Base-by-base conservation (phyloP, 2,113 vertebrate species). In the Thamnaconus septentrionalis region DNA sequence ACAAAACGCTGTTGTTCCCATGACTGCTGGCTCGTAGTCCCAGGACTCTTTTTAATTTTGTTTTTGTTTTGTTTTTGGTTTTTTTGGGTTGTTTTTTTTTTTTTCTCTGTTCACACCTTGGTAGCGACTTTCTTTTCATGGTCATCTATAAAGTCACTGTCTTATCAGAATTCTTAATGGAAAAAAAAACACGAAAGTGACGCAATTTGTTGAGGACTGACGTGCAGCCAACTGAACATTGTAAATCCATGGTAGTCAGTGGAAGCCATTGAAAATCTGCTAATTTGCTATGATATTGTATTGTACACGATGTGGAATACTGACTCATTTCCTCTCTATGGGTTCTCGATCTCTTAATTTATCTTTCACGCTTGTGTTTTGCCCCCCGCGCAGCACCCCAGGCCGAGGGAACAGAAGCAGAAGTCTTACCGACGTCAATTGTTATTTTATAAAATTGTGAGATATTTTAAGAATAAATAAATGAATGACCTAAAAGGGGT, bases 61-160 rank as follows among this genome's bases (percentile, higher is more conserved):
- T 31, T 31, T 31, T 31, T 31, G 18, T 2, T 31, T 31, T 31
- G 18, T 31, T 31, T 31, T 31, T 31, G 18, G 1, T 31, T 31
- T 31, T 31, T 31, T 31, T 50, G n/a, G n/a, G n/a, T n/a, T n/a
- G n/a, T n/a, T n/a, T n/a, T 31, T 31, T 31, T 31, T 31, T 31
- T 31, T 50, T 91, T 93, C 94, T 94, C 91, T 90, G 90, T 94
- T 93, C 90, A 91, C 91, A 91, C 90, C 91, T 91, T 91, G 90
- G 91, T 94, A 91, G 92, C 91, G 60, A 73, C 77, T 93, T 90
- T 93, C 87, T 87, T 92, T 91, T 93, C 91, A 93, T 80, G 78
- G 71, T 91, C 90, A 90, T 90, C 83, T 81, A 86, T 91, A 90
- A 31, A 87, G 90, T 90, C 90, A 91, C 89, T 86, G 92, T 93